These are phyloP conservation scores for Drusus annulatus DNA, from an alignment of 1,140 invertebrate genomes.

Conservation along the genomic window DNA sequence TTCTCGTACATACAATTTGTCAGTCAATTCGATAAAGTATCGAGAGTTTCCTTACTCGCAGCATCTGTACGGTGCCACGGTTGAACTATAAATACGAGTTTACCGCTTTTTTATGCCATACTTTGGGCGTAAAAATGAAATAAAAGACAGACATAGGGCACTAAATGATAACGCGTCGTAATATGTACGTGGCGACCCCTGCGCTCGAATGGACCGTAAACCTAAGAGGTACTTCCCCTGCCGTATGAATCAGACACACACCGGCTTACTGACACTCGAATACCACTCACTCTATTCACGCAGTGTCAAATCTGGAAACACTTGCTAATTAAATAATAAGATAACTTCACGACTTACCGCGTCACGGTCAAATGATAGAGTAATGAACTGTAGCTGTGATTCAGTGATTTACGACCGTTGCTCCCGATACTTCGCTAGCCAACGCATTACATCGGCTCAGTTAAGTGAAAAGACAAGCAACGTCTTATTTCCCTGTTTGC, in stretches of 20 bases:
- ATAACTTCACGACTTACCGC: background rate
- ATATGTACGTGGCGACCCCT: constrained; percentile 57
- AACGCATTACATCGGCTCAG: no score
- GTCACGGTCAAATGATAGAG: no score
- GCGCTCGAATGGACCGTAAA: constrained; percentile 49
- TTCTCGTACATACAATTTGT: constrained; percentile 40
- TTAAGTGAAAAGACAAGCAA: no score
- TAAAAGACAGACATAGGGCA: constrained; percentile 53
- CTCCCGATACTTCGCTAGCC: no score
- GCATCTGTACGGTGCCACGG: constrained; percentile 42
- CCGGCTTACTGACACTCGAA: no score
- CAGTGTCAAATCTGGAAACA: background rate
- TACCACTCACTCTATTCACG: no score
- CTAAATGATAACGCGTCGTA: constrained; percentile 59
- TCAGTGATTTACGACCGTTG: no score
- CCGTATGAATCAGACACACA: background rate
- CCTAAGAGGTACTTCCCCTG: constrained; percentile 10
- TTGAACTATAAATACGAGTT: constrained; percentile 58
- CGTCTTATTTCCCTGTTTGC: no score
- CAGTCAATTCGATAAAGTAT: constrained; percentile 44
- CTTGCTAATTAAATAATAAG: background rate
- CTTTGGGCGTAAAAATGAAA: constrained; percentile 57
- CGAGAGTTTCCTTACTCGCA: constrained; percentile 16
- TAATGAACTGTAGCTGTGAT: no score
- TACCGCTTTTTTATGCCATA: constrained; percentile 58